Base-by-base conservation (phyloP, 2,113 vertebrate genomes). In the Rhineura floridana region DNA sequence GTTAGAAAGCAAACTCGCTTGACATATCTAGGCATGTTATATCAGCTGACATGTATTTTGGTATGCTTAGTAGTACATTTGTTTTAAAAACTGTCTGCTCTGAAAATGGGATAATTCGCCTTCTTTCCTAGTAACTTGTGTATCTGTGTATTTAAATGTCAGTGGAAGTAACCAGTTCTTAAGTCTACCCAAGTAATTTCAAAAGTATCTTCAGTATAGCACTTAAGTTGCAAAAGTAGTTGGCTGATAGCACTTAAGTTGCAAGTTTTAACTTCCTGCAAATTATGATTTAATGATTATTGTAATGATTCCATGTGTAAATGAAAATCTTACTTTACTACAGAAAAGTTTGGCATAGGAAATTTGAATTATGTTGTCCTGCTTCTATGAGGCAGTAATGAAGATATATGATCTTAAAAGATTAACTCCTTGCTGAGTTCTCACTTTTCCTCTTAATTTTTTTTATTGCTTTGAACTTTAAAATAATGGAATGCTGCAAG, bases 401-500 rank as follows among this genome's bases (percentile, higher is more conserved):
- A 73, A 76, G 77, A 77, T 91, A 77, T 91, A 70, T 50, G 89
- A 93, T 81, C 44, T 50, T 75, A 59, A 62, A 73, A 76, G 33
- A 8, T 73, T 59, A 36, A 15, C 48, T 86, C 46, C 1, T 28
- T 83, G 1, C 42, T 87, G 72, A 79, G 82, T 85, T 89, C 63
- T n/a, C 50, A 92, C 55, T 91, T 84, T 75, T 88, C 76, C 17
- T 55, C 69, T 88, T 76, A 2, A 1, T 48, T 42, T 69, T 55
- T 69, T 70, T 69, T 75, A 75, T 44, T 63, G 25, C 84, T 79
- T 48, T 50, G 67, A 63, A 75, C 4, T n/a, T 67, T 88, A 78
- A 75, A 72, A 92, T 69, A 83, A 91, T 48, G 87, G 28, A 84
- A 91, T 90, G 81, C 36, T 89, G 30, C 50, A 28, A 30, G 72